These are phyloP conservation scores for Prosopocoilus inquinatus DNA, from an alignment of 2,888 invertebrate genomes.

Conservation along the genomic window DNA sequence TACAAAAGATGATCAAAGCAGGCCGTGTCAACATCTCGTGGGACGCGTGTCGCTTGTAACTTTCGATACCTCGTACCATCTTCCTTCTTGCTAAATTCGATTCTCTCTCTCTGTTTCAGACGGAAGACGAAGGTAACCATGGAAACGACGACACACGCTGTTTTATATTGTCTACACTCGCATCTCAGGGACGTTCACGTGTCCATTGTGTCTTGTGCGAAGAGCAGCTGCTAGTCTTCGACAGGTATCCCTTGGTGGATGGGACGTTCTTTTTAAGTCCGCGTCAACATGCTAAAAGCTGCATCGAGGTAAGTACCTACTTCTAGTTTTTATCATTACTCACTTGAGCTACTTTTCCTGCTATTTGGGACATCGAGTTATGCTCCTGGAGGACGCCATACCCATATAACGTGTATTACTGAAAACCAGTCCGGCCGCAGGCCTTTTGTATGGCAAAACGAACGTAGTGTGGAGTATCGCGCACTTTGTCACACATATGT, in stretches of 20 bases:
- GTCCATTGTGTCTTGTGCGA: slow-evolving; percentile 88
- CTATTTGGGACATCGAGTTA: too few species aligned
- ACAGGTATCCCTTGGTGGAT: slow-evolving; percentile 95
- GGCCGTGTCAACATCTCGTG: too few species aligned
- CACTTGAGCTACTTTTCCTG: too few species aligned
- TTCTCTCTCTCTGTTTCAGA: slow-evolving; percentile 60
- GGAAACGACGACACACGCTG: slow-evolving; percentile 97
- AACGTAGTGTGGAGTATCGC: too few species aligned
- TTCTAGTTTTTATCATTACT: too few species aligned
- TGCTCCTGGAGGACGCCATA: too few species aligned
- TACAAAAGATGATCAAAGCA: too few species aligned
- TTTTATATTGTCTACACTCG: slow-evolving; percentile 92
- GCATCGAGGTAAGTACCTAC: slow-evolving; percentile 71
- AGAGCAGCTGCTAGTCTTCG: slow-evolving; percentile 88
- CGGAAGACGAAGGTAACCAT: slow-evolving; percentile 97
- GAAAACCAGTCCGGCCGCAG: too few species aligned
- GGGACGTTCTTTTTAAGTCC: slow-evolving; percentile 98
- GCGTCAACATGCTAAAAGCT: slow-evolving; percentile 81
- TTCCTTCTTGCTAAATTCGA: not conserved
- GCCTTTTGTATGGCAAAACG: too few species aligned
- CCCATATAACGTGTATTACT: too few species aligned
- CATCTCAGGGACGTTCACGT: slow-evolving; percentile 83
- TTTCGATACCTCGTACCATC: not conserved
- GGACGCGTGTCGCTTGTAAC: not conserved
- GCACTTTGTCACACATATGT: too few species aligned